Evolutionary conservation across 1,140 invertebrate genomes (phyloP), one percentile per base, ranked within the genome.

Genomic region (Micrasema longulum): DNA sequence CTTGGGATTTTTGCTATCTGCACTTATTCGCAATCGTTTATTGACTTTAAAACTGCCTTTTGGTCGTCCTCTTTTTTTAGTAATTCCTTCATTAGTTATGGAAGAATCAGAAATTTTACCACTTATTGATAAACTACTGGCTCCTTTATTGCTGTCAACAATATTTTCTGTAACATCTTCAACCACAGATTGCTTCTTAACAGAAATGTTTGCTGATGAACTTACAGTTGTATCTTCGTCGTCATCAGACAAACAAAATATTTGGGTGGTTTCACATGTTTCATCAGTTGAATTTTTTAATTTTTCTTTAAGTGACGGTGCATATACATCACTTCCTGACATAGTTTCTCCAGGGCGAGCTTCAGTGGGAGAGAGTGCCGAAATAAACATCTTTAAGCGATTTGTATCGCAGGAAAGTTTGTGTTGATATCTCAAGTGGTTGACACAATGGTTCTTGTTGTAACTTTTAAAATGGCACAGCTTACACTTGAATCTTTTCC

Each of bases 401-500:
- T 60, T 35, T 23, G 31, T 10, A 38, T 62, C 26, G 1, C 41
- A 23, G 22, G 43, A 47, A 18, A 71, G 41, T 64, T 66, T 35
- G 41, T 75, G 71, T 16, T 76, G 67, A 57, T 83, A 79, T 53
- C 85, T 84, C 2, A 88, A 79, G 71, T 89, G 87, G 75, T 86
- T 86, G 6, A 87, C 81, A 31, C 87, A 80, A 73, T 87, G 85
- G 23, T 85, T 84, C 64, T 84, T 86, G 12, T 82, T 77, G 57
- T 86, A 88, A 70, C 86, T 81, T 71, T 86, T 87, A 74, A 84
- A 87, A 41, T 87, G 86, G 72, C 87, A 89, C 4, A 88, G 72
- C 77, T 86, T 88, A 76, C 87, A 89, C 16, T 85, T 85, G 55
- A 88, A 89, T 10, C 85, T 82, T 38, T 85, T 79, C 77, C 87